Conservation (phyloP, 2,888 invertebrate species). For the Amorpha juglandis region DNA sequence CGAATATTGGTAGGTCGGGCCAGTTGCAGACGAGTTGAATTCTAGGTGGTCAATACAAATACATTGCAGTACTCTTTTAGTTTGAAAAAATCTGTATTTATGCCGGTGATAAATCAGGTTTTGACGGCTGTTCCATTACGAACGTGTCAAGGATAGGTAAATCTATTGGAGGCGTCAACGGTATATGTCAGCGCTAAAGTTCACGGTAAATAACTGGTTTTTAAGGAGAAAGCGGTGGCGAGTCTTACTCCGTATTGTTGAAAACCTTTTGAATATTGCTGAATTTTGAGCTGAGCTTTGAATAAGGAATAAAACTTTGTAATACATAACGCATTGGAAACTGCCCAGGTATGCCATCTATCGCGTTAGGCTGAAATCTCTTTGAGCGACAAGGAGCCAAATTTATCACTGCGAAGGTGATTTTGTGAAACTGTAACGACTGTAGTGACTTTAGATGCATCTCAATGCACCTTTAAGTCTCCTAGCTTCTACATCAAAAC, state of each 20-base stretch:
- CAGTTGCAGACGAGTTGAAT: neutral
- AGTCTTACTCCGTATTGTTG: neutral
- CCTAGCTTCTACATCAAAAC: neutral
- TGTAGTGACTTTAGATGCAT: neutral
- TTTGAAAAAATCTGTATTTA: neutral
- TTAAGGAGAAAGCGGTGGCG: neutral
- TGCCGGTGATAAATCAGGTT: conserved; percentile 27
- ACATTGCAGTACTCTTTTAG: neutral
- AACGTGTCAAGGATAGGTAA: conserved; percentile 6
- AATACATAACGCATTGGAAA: neutral
- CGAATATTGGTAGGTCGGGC: neutral
- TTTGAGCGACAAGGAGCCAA: conserved; percentile 33
- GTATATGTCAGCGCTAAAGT: conserved; percentile 1
- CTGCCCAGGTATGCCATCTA: conserved; percentile 64
- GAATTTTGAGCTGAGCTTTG: neutral
- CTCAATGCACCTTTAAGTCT: neutral
- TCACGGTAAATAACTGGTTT: conserved; percentile 4
- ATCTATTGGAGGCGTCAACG: conserved; percentile 8
- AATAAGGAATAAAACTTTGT: neutral
- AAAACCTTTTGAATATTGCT: neutral
- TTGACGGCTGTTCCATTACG: neutral
- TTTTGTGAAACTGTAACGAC: neutral
- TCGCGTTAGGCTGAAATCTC: conserved; percentile 52
- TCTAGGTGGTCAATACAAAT: neutral
- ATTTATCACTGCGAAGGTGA: conserved; percentile 6